phyloP scores from a whole-genome alignment of 2,797 vertebrate species.

The Phylloscopus collybita region DNA sequence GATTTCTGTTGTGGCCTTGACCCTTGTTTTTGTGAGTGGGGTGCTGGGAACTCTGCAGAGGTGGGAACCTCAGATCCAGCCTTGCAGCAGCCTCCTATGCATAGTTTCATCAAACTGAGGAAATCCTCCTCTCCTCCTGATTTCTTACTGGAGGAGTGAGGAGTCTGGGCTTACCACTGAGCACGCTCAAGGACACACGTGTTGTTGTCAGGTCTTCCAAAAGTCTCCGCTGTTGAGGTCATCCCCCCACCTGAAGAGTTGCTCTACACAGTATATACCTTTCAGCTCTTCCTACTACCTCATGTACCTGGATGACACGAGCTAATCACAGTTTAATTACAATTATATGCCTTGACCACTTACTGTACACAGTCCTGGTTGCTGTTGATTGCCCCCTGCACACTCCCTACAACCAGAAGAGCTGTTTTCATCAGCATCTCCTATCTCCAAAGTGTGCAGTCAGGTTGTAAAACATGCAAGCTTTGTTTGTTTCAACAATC shows the following conservation, averaged over 20 bases:
- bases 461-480: background rate
- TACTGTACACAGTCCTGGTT: background rate
- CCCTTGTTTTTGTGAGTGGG: background rate
- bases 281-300: background rate
- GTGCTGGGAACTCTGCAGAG: background rate
- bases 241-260: background rate
- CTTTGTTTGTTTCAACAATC: background rate
- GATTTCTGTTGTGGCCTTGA: background rate
- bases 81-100: background rate
- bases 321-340: background rate
- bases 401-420: background rate
- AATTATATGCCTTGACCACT: background rate
- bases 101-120: background rate
- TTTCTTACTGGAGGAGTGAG: background rate
- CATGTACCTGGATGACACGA: background rate
- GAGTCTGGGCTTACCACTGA: background rate
- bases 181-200: background rate
- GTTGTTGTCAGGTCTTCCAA: background rate
- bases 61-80: background rate
- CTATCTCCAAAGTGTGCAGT: background rate
- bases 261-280: background rate
- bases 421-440: background rate
- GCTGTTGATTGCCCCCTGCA: background rate
- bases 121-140: background rate
- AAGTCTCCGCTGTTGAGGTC: background rate